Percentiles rank a stretch among this genome's conserved stretches.
phyloP scores from a whole-genome alignment of 2,888 invertebrate genomes.

The Ectemnius continuus region DNA sequence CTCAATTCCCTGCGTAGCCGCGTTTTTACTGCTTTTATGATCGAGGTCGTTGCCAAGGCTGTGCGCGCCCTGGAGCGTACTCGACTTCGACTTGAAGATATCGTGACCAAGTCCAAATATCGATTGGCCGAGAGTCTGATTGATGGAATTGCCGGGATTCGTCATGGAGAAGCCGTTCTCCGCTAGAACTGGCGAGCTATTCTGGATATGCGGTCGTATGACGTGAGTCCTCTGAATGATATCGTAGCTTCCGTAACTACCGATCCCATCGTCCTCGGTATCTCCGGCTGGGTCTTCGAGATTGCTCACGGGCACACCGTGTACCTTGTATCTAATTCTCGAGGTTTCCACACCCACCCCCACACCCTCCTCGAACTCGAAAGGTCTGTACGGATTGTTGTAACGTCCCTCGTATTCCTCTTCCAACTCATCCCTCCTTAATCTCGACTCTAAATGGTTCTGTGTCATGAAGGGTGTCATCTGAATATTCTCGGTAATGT shows the following conservation, averaged over 20 bases:
- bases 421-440: background rate
- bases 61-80: conserved; percentile 62
- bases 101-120: conserved; percentile 60
- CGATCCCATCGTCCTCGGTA: conserved; percentile 37
- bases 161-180: conserved; percentile 50
- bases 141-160: conserved; percentile 57
- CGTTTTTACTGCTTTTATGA: conserved; percentile 25
- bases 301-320: conserved; percentile 56
- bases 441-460: conserved; percentile 51
- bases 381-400: conserved; percentile 45
- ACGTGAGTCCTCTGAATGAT: conserved; percentile 58
- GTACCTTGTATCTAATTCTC: conserved; percentile 62
- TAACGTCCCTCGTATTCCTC: conserved; percentile 3
- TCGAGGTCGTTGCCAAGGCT: conserved; percentile 54
- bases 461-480: conserved; percentile 57
- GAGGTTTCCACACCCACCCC: conserved; percentile 33
- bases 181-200: conserved; percentile 56
- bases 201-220: conserved; percentile 53
- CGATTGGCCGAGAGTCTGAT: conserved; percentile 67
- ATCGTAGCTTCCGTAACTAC: conserved; percentile 66
- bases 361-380: conserved; percentile 27
- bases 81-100: conserved; percentile 54
- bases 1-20: conserved; percentile 53
- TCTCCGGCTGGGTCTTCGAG: conserved; percentile 7
- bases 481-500: conserved; percentile 60